These are phyloP conservation scores for Paedocypris sp. DNA, from an alignment of 2,113 vertebrate genomes.

Conservation along the genomic window DNA sequence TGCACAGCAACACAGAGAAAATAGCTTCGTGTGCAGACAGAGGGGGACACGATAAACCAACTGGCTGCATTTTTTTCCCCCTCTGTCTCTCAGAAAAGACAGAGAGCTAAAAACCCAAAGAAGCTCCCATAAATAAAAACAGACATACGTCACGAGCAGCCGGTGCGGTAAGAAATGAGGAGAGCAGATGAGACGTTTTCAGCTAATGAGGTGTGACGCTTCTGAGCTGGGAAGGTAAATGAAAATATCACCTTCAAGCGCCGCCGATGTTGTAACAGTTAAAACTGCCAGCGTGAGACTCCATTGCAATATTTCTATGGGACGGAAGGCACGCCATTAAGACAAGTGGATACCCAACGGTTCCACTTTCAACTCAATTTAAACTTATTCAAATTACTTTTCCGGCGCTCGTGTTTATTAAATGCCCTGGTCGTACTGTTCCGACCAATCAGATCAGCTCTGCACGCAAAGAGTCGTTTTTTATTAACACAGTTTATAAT, in stretches of 20 bases:
- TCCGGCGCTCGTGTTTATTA: too few species aligned
- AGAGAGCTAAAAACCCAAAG: background rate
- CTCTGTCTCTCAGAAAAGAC: background rate
- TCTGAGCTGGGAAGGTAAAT: background rate
- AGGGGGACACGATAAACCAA: slow-evolving; percentile 35
- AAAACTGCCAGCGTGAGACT: background rate
- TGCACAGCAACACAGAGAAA: slow-evolving; percentile 45
- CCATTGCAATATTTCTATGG: background rate
- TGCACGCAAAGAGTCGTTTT: too few species aligned
- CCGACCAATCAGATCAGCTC: too few species aligned
- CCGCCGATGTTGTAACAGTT: background rate
- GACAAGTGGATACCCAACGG: too few species aligned
- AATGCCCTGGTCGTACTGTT: too few species aligned
- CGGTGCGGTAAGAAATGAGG: background rate
- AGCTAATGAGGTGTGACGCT: slow-evolving; percentile 2
- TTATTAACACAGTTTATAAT: too few species aligned
- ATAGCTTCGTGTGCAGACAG: slow-evolving; percentile 35
- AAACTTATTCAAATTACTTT: too few species aligned
- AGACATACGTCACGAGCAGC: background rate
- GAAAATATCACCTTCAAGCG: background rate
- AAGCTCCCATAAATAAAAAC: slow-evolving; percentile 5
- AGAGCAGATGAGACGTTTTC: background rate
- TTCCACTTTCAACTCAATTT: too few species aligned
- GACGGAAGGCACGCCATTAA: too few species aligned
- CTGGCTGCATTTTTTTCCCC: slow-evolving; percentile 6